Base-by-base conservation (phyloP, 2,797 vertebrate genomes). In the Picus viridis region DNA sequence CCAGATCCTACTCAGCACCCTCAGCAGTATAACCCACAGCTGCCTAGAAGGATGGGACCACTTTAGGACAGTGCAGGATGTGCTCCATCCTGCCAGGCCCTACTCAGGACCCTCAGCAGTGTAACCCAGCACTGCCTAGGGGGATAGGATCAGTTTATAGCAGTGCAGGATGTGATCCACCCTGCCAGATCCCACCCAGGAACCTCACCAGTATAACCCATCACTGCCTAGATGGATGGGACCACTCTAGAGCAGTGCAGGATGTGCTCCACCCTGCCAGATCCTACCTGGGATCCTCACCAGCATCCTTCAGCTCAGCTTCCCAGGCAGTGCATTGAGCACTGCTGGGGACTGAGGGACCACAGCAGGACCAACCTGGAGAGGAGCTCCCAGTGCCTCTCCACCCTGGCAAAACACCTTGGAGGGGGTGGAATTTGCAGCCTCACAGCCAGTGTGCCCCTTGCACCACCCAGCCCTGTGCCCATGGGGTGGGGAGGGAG, bases 231-330 rank as follows among this genome's bases (percentile, higher is more conserved):
- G 14, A 23, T 9, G 22, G 36, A 15, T 4, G 58, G 34, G 43
- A 22, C 1, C 12, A 1, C 19, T 16, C 39, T 0, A 6, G 4
- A 20, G 5, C 0, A 9, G 49, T 7, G 36, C 68, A 16, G 51
- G 63, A 29, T 51, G 19, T 4, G 27, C 11, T 36, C 36, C 36
- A 0, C 10, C 17, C 32, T 41, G 41, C 41, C 41, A 41, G 41
- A 41, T 41, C 41, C 41, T 41, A 41, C 41, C 83, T 10, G 5
- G 39, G 7, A 30, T 34, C 54, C 39, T 36, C 36, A 3, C 0
- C 0, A 53, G 45, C 22, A 18, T 47, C 72, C n/a, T 16, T 1
- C 63, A 15, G 9, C n/a, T 14, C 4, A 1, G 3, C 5, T 17
- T 51, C 27, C 59, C 4, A 29, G 29, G 49, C n/a, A 63, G 3